Percentiles rank a stretch among this genome's conserved stretches.
phyloP scores from a whole-genome alignment of 2,113 vertebrate genomes.

The Serilophus lunatus region DNA sequence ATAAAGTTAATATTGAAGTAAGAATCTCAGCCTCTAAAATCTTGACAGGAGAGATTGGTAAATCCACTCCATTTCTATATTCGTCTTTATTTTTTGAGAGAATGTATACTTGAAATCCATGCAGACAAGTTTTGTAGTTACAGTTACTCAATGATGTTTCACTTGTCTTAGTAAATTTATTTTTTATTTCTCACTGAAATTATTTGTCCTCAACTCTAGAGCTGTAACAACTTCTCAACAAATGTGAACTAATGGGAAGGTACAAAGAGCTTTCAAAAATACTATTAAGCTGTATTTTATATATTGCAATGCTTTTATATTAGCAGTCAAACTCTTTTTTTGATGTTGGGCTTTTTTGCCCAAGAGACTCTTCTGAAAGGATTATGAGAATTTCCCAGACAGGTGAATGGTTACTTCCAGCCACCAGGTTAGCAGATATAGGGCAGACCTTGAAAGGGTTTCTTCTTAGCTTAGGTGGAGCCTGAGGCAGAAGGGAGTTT shows the following conservation, averaged over 20 bases:
- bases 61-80: neutral
- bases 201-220: neutral
- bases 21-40: neutral
- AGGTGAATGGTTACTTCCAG: neutral
- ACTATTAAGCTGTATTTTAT: neutral
- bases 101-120: neutral
- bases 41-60: neutral
- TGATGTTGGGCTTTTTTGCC: neutral
- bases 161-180: neutral
- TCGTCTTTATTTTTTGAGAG: neutral
- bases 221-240: neutral
- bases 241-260: neutral
- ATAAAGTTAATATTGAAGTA: neutral
- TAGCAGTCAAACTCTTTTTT: neutral
- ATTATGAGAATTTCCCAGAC: neutral
- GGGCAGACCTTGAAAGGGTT: neutral
- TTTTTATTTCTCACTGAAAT: neutral
- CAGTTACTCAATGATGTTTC: neutral
- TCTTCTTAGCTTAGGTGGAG: neutral
- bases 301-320: neutral
- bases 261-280: neutral
- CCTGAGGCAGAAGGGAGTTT: neutral
- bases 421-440: neutral
- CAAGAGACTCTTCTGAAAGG: neutral
- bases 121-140: neutral